phyloP scores from a whole-genome alignment of 2,888 invertebrate genomes.

The Flabesymbios commensalis region DNA sequence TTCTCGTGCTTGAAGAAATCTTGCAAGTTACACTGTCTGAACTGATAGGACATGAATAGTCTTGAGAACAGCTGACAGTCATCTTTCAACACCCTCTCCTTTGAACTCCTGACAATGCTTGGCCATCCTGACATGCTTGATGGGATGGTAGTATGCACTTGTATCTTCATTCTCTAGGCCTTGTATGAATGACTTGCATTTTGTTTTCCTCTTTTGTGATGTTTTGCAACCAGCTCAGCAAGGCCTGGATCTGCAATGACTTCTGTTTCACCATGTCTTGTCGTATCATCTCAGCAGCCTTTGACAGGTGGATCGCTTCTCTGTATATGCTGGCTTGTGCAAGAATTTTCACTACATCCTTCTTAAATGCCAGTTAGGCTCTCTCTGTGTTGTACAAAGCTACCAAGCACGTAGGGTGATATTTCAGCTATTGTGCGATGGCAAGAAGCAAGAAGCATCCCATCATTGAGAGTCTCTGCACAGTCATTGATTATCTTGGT shows the following conservation, averaged over 20 bases:
- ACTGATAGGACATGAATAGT: conserved; percentile 30
- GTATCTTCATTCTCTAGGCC: conserved; percentile 16
- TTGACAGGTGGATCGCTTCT: conserved; percentile 34
- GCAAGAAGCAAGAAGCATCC: not conserved
- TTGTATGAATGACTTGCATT: not conserved
- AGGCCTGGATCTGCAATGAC: conserved; percentile 21
- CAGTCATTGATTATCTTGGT: not conserved
- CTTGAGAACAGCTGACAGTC: conserved; percentile 25
- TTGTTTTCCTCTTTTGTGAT: conserved; percentile 20
- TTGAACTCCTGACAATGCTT: conserved; percentile 3
- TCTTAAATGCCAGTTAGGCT: conserved; percentile 24
- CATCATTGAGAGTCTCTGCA: not conserved
- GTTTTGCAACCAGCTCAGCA: conserved; percentile 22
- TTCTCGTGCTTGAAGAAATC: conserved; percentile 31
- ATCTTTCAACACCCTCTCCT: conserved; percentile 13
- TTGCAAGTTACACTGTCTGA: conserved; percentile 22
- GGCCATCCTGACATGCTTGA: not conserved
- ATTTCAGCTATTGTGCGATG: conserved; percentile 6
- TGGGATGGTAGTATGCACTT: conserved; percentile 10
- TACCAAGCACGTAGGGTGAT: conserved; percentile 3
- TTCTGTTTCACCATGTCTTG: conserved; percentile 23
- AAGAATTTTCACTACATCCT: conserved; percentile 29
- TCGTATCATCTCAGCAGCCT: conserved; percentile 36
- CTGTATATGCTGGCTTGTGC: not conserved
- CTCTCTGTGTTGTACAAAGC: conserved; percentile 4